Base-by-base conservation (phyloP, 1,140 invertebrate species). In the Apocrypta bakeri region DNA sequence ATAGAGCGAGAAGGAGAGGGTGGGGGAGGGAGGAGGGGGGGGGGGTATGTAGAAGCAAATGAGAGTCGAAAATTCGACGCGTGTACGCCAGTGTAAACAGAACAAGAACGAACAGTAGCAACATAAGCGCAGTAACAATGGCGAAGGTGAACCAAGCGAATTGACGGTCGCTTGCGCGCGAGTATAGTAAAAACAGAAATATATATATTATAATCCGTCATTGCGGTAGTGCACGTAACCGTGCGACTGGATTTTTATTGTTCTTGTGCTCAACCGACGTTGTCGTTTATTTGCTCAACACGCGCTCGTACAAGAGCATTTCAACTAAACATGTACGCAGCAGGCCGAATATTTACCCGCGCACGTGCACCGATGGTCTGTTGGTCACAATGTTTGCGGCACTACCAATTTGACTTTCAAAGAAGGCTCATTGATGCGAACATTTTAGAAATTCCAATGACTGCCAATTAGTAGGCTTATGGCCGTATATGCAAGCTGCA, bases 371-470 rank as follows among this genome's bases (percentile, higher is more conserved):
- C 63, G 6, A n/a, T 17, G 48, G 17, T 21, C 17, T 17, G 17
- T 2, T 21, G 14, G 0, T 17, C 14, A 4, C 14, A 9, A 37
- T 17, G 42, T 27, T 25, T 14, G 33, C 33, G 68, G 17, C 17
- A 69, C 29, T 1, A 17, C n/a, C 24, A 75, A 76, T 76, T 64
- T 76, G 31, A 76, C 48, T 76, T 76, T 76, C 74, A 64, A 64
- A 64, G 74, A 75, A 64, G 56, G 31, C 17, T 76, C 74, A n/a
- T 76, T 37, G 48, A 31, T 37, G 74, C 48, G 74, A 33, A 56
- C 48, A 64, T 76, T 76, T 76, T 37, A 37, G 56, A 76, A 76
- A 76, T 76, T 76, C 56, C 48, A 37, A 63, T 64, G 29, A 31
- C 56, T 37, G 17, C 33, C 74, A 64, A 76, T 76, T 76, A 64